A percentile compares a stretch with the other conserved stretches of the same genome.
phyloP scores from a whole-genome alignment of 1,140 invertebrate species.

The Drosophila pallidifrons region DNA sequence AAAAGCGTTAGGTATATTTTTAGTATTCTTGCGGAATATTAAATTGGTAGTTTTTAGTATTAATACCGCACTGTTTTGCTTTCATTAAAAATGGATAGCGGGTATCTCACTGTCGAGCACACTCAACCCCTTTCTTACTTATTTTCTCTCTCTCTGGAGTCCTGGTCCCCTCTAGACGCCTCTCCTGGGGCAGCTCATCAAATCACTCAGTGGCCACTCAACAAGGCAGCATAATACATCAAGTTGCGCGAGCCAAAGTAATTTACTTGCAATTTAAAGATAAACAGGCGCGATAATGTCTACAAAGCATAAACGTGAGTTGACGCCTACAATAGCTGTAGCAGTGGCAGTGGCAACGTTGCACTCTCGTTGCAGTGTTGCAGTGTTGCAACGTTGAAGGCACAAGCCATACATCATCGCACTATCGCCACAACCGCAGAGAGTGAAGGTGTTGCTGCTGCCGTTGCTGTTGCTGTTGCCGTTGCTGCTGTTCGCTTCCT shows the following conservation, averaged over 20 bases:
- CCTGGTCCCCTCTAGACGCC: not conserved
- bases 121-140: no score
- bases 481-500: constrained; percentile 29
- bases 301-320: constrained; percentile 84
- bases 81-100: no score
- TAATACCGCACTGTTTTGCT: no score
- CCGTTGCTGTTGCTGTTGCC: constrained; percentile 4
- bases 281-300: constrained; percentile 83
- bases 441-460: constrained; percentile 73
- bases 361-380: not conserved
- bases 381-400: constrained; percentile 9
- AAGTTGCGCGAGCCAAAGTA: constrained; percentile 78
- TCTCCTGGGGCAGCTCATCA: constrained; percentile 51
- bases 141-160: not conserved
- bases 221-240: constrained; percentile 75
- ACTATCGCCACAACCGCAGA: constrained; percentile 65
- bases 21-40: no score
- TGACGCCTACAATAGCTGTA: constrained; percentile 77
- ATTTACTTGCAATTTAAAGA: constrained; percentile 84
- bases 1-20: no score
- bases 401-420: constrained; percentile 74
- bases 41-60: no score
- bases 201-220: constrained; percentile 75
- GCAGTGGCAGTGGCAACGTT: constrained; percentile 10
- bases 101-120: no score